Evolutionary conservation across 2,797 vertebrate species (phyloP).

Genomic region (Crenuchus spilurus): DNA sequence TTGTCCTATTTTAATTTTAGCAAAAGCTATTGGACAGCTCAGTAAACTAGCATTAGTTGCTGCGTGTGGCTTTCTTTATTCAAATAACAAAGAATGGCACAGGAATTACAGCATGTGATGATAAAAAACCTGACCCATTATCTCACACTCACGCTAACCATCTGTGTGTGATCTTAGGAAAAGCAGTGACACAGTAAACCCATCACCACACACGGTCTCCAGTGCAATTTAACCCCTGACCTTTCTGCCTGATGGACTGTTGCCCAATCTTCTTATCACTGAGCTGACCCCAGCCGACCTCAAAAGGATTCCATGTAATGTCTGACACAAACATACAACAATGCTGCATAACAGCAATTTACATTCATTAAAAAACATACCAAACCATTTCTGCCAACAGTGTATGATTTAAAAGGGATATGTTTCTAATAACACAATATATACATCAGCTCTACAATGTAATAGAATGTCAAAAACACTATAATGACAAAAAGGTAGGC

Average conservation of each 20-base stretch:
- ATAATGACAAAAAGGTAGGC: not conserved
- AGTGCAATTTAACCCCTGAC: slow-evolving; percentile 62
- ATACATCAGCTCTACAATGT: not conserved
- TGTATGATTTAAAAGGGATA: not conserved
- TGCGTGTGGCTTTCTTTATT: not conserved
- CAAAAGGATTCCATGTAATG: slow-evolving; percentile 23
- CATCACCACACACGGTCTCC: slow-evolving; percentile 40
- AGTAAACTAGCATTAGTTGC: too few relatives aligned
- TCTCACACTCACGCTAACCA: not conserved
- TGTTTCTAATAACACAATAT: not conserved
- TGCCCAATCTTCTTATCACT: slow-evolving; percentile 68
- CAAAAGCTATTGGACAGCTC: not conserved
- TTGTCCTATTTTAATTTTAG: not conserved
- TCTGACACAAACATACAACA: slow-evolving; percentile 40
- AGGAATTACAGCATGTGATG: too few relatives aligned
- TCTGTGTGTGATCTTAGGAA: slow-evolving; percentile 48
- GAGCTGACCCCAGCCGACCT: slow-evolving; percentile 52
- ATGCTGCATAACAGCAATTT: slow-evolving; percentile 10
- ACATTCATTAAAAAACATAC: slow-evolving; percentile 6
- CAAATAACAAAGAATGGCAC: not conserved
- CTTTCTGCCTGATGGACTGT: slow-evolving; percentile 67
- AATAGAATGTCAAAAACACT: not conserved
- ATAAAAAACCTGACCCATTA: not conserved
- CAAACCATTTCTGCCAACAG: not conserved
- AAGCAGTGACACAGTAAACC: slow-evolving; percentile 32